A percentile compares a stretch with the other conserved stretches of the same genome.
These are phyloP conservation scores for Gastracanthus pulcherrimus DNA, from an alignment of 2,888 invertebrate species.

Conservation along the genomic window DNA sequence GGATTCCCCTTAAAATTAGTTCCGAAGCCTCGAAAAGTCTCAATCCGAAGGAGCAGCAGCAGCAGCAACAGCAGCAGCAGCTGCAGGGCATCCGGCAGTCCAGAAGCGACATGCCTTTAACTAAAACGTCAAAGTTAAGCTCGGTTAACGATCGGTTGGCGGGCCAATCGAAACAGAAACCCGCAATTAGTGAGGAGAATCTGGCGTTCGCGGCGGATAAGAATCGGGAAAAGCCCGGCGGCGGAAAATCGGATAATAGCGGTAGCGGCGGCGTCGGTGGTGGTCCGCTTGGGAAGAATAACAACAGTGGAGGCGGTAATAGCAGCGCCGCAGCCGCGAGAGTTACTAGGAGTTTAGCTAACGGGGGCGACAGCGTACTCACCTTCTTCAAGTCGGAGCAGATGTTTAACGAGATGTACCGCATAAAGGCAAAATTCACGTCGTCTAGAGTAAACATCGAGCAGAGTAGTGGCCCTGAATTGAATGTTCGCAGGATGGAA, in stretches of 20 bases:
- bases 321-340: too few species aligned
- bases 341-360: neutral
- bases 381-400: neutral
- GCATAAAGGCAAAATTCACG: too few species aligned
- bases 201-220: neutral
- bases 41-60: neutral
- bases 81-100: neutral
- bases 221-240: neutral
- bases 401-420: neutral
- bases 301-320: neutral
- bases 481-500: neutral
- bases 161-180: neutral
- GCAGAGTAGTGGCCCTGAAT: too few species aligned
- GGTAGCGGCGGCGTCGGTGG: neutral
- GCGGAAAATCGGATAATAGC: neutral
- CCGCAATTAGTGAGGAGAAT: neutral
- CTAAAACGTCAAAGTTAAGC: neutral
- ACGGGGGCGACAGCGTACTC: neutral
- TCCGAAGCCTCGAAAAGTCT: neutral
- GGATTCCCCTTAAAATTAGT: neutral
- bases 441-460: too few species aligned
- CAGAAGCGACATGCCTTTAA: neutral
- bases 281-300: neutral
- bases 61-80: too few species aligned
- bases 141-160: neutral